Percentiles rank a stretch among this genome's conserved stretches.
phyloP scores from a whole-genome alignment of 2,797 vertebrate species.

The Hoplostethus atlanticus region DNA sequence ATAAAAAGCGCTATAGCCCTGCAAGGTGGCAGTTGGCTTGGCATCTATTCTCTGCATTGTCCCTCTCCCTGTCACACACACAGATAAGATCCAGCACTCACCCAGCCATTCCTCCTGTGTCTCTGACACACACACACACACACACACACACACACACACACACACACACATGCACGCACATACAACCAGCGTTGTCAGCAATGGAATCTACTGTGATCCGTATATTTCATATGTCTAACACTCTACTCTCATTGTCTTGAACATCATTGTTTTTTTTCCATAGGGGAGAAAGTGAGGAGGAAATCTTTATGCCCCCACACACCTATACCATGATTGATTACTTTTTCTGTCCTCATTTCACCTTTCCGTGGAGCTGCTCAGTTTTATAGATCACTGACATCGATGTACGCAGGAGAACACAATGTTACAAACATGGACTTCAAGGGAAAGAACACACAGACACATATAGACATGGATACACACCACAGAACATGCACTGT shows the following conservation, averaged over 20 bases:
- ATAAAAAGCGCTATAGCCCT: slow-evolving; percentile 76
- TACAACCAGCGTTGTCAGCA: neutral
- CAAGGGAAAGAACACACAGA: slow-evolving; percentile 7
- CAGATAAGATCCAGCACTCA: slow-evolving; percentile 75
- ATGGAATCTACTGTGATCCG: slow-evolving; percentile 44
- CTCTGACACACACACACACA: slow-evolving; percentile 42
- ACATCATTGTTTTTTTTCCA: slow-evolving; percentile 48
- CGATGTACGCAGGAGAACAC: slow-evolving; percentile 28
- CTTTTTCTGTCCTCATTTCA: slow-evolving; percentile 62
- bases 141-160: slow-evolving; percentile 11
- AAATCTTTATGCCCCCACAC: slow-evolving; percentile 57
- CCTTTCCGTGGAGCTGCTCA: slow-evolving; percentile 39
- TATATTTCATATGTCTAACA: slow-evolving; percentile 48
- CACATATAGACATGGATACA: neutral
- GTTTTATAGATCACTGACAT: slow-evolving; percentile 43
- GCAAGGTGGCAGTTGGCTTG: slow-evolving; percentile 80
- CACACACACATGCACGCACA: slow-evolving; percentile 7
- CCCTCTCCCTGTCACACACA: slow-evolving; percentile 75
- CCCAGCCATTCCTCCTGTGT: slow-evolving; percentile 59
- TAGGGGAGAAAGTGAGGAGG: slow-evolving; percentile 30
- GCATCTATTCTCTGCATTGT: slow-evolving; percentile 80
- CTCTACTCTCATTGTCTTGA: slow-evolving; percentile 46
- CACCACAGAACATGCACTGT: slow-evolving; percentile 9
- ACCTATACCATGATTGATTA: slow-evolving; percentile 57
- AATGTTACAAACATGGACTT: slow-evolving; percentile 27